Evolutionary conservation across 2,113 vertebrate species (phyloP).

Genomic region (Stigmatopora nigra): DNA sequence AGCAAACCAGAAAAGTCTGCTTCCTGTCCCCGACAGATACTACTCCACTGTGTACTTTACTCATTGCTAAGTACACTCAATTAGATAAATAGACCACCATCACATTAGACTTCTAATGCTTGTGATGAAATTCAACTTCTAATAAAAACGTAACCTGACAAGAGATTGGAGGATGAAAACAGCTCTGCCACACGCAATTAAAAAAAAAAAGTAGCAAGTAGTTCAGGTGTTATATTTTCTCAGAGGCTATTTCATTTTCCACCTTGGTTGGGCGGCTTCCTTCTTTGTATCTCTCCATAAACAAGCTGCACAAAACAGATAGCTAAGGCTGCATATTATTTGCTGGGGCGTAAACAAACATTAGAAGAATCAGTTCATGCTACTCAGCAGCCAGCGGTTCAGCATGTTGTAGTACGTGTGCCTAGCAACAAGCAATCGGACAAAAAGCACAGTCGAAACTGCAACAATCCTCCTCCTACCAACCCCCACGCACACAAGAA

Average conservation of each 20-base stretch:
- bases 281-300: slow-evolving; percentile 25
- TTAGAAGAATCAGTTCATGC: slow-evolving; percentile 37
- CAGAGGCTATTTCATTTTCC: slow-evolving; percentile 44
- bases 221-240: slow-evolving; percentile 49
- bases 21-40: slow-evolving; percentile 39
- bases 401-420: slow-evolving; percentile 38
- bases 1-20: slow-evolving; percentile 33
- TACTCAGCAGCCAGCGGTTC: slow-evolving; percentile 46
- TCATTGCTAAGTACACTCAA: neutral
- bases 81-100: neutral
- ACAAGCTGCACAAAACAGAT: slow-evolving; percentile 28
- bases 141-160: slow-evolving; percentile 45
- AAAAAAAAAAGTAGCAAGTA: slow-evolving; percentile 45
- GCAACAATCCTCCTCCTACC: slow-evolving; percentile 52
- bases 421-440: slow-evolving; percentile 61
- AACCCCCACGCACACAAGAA: slow-evolving; percentile 53
- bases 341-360: slow-evolving; percentile 9
- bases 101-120: neutral
- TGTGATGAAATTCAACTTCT: slow-evolving; percentile 32
- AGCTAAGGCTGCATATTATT: slow-evolving; percentile 29
- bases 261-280: slow-evolving; percentile 34
- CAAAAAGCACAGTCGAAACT: slow-evolving; percentile 60
- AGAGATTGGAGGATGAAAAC: slow-evolving; percentile 21
- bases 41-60: neutral
- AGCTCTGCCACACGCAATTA: slow-evolving; percentile 43